Base-by-base conservation (phyloP, 2,888 invertebrate genomes). In the Brachycybe producta region DNA sequence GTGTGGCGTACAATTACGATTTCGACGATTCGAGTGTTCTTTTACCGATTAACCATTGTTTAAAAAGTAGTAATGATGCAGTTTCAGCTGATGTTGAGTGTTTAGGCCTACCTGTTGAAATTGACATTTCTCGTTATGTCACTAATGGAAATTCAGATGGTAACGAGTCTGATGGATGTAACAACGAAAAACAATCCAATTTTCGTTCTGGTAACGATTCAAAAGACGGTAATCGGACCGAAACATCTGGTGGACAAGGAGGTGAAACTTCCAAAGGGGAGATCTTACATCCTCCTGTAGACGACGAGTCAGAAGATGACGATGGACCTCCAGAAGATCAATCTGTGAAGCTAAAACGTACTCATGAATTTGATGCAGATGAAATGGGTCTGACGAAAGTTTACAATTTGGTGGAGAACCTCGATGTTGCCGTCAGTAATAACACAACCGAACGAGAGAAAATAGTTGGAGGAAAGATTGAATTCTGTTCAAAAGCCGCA, bases 311-410 rank as follows among this genome's bases (percentile, higher is more conserved):
- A n/a, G 5, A 19, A 3, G 19, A 39, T 21, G 19, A 15, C n/a
- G 39, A 39, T n/a, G 39, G 24, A 24, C 3, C 19, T 19, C 39
- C 39, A 13, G 39, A 39, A 24, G 39, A 39, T 24, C 39, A n/a
- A n/a, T n/a, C n/a, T n/a, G n/a, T n/a, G n/a, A n/a, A n/a, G n/a
- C n/a, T n/a, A n/a, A n/a, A n/a, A n/a, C n/a, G n/a, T n/a, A n/a
- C n/a, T n/a, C n/a, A n/a, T n/a, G n/a, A n/a, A n/a, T n/a, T n/a
- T 15, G 39, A 39, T 13, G 39, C 23, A 19, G 44, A 34, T 17
- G 30, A 11, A 4, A 19, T n/a, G 24, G 47, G 47, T 47, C 38
- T 47, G 24, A 36, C 23, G 2, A 19, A 23, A 38, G 1, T 35
- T 35, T 36, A 24, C 21, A 19, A 21, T 11, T 15, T 47, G 11